Conservation (phyloP, 2,797 vertebrate species). For the Protonibea diacanthus region DNA sequence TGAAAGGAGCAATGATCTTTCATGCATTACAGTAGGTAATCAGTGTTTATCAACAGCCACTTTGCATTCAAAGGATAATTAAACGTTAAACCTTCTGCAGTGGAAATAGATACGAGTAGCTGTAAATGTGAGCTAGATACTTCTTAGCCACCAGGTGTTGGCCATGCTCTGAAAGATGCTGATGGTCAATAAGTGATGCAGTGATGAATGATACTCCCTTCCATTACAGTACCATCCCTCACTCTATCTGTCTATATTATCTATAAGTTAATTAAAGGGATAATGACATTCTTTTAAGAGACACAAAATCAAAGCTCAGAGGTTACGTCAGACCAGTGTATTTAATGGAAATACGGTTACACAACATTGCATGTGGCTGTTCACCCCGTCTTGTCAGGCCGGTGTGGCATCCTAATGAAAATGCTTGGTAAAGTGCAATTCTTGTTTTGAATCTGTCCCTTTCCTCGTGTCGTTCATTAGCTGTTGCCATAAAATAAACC, state of each 20-base stretch:
- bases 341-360: slow-evolving; percentile 2
- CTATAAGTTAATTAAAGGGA: background rate
- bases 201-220: slow-evolving; percentile 7
- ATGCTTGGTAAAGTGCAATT: background rate
- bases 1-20: slow-evolving; percentile 25
- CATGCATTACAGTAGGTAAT: slow-evolving; percentile 29
- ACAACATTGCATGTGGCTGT: slow-evolving; percentile 2
- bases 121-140: background rate
- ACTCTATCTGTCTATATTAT: background rate
- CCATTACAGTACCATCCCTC: background rate
- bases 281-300: background rate
- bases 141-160: slow-evolving; percentile 29
- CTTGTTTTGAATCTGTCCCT: background rate
- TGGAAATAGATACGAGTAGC: background rate
- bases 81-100: slow-evolving; percentile 17
- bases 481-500: slow-evolving; percentile 21
- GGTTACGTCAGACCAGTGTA: background rate
- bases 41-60: slow-evolving; percentile 25
- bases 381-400: slow-evolving; percentile 5
- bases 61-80: slow-evolving; percentile 23
- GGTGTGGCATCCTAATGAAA: slow-evolving; percentile 11
- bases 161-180: slow-evolving; percentile 11
- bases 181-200: slow-evolving; percentile 16
- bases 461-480: slow-evolving; percentile 20
- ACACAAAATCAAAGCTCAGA: background rate